Conservation (phyloP, 2,888 invertebrate genomes). For the Drosophila paracracens region DNA sequence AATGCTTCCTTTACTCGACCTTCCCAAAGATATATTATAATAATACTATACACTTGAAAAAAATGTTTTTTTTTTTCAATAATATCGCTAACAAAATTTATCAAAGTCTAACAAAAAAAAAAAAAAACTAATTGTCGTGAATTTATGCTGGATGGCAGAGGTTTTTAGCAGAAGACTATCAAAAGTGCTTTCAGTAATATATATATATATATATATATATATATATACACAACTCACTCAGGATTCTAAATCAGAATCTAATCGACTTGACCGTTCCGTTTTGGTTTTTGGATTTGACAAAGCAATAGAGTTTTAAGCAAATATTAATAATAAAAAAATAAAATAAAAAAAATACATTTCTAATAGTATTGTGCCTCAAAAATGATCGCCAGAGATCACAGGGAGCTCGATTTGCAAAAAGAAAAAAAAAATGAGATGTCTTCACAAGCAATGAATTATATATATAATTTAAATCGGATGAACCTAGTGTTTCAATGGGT, state of each 20-base stretch:
- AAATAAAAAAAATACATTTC: neutral
- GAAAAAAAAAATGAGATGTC: neutral
- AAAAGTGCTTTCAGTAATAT: slow-evolving; percentile 26
- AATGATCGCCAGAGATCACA: slow-evolving; percentile 11
- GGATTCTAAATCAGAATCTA: slow-evolving; percentile 18
- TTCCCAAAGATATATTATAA: slow-evolving; percentile 19
- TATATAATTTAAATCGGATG: neutral
- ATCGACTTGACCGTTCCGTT: slow-evolving; percentile 11
- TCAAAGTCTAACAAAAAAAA: slow-evolving; percentile 4
- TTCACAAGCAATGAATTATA: slow-evolving; percentile 1
- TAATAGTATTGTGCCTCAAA: slow-evolving; percentile 19
- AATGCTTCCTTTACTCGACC: slow-evolving; percentile 25
- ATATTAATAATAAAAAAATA: neutral
- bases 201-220: neutral
- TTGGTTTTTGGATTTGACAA: slow-evolving; percentile 3
- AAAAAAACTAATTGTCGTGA: slow-evolving; percentile 2
- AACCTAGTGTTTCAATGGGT: neutral
- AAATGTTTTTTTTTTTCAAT: neutral
- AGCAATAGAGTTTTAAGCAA: slow-evolving; percentile 12
- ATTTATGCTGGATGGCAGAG: slow-evolving; percentile 17
- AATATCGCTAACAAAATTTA: slow-evolving; percentile 13
- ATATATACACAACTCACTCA: slow-evolving; percentile 5
- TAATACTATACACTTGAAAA: neutral
- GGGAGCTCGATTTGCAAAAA: slow-evolving; percentile 11
- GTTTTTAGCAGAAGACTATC: slow-evolving; percentile 21